phyloP scores from a whole-genome alignment of 2,113 vertebrate species.

The Rhinoptilus africanus region DNA sequence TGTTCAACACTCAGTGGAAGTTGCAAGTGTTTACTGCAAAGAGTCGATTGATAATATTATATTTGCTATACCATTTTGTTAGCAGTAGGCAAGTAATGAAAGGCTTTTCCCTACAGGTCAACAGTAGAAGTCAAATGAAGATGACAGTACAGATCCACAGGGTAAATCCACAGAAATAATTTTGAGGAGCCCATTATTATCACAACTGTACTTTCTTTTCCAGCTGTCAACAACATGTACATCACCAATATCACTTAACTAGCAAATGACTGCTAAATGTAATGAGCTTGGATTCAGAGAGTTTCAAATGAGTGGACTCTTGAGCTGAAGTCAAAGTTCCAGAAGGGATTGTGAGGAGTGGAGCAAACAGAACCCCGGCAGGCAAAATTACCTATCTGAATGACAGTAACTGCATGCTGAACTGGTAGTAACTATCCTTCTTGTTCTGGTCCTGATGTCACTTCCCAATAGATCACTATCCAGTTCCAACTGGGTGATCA shows the following conservation, averaged over 20 bases:
- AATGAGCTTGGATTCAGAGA: not conserved
- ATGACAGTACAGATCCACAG: not conserved
- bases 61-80: not conserved
- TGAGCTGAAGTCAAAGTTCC: not conserved
- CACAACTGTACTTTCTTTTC: not conserved
- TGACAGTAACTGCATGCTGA: not conserved
- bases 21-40: not conserved
- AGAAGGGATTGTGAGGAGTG: not conserved
- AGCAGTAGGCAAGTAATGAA: not conserved
- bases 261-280: not conserved
- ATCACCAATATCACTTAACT: not conserved
- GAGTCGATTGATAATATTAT: accelerated
- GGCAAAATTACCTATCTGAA: not conserved
- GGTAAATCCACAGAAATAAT: not conserved
- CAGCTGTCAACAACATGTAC: not conserved
- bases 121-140: not conserved
- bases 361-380: not conserved
- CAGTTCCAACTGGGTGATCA: not conserved
- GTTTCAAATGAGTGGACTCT: not conserved
- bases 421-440: not conserved
- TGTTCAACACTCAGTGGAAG: not conserved
- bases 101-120: not conserved
- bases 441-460: not conserved
- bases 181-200: not conserved
- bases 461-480: not conserved